Evolutionary conservation across 2,888 invertebrate species (phyloP), one percentile per base, ranked within the genome.

Genomic region (Andrena marginata): DNA sequence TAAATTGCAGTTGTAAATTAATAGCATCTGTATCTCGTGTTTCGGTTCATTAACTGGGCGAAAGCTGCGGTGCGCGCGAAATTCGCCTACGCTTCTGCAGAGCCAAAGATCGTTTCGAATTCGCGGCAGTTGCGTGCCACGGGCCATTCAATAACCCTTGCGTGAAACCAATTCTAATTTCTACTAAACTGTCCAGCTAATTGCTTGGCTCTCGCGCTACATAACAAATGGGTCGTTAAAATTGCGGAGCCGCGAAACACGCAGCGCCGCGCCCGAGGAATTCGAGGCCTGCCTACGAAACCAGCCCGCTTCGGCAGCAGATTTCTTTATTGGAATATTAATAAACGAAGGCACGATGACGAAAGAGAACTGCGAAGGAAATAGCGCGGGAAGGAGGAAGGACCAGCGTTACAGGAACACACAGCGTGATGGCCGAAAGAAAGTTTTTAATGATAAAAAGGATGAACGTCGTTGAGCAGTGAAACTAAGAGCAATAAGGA

Each of bases 211-310:
- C 63, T 56, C 81, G 91, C 81, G 83, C 91, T 79, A 91, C 83
- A 90, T 92, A 85, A 85, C 83, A 91, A 92, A 63, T 92, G 80
- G 91, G 90, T 89, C 90, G 89, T 85, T 76, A 69, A 82, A 89
- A 85, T 82, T 75, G 76, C 77, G 73, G 80, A 79, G 87, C 77
- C 62, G 80, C 70, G 72, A 60, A 33, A 23, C 51, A 60, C 70
- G 86, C 85, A 16, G 77, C 83, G 85, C 71, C 62, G 70, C 77
- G 56, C 64, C 62, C 74, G 67, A 49, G 71, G 71, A 73, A 74
- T 73, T 49, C 54, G 51, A 68, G 33, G 29, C 63, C 54, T 42
- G 2, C 20, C 33, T 16, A 49, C n/a, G 51, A 70, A 63, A 60
- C 48, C 63, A 56, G 54, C 74, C 26, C 8, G 23, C 16, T 13